phyloP scores from a whole-genome alignment of 2,888 invertebrate species.

The Callosobruchus maculatus region DNA sequence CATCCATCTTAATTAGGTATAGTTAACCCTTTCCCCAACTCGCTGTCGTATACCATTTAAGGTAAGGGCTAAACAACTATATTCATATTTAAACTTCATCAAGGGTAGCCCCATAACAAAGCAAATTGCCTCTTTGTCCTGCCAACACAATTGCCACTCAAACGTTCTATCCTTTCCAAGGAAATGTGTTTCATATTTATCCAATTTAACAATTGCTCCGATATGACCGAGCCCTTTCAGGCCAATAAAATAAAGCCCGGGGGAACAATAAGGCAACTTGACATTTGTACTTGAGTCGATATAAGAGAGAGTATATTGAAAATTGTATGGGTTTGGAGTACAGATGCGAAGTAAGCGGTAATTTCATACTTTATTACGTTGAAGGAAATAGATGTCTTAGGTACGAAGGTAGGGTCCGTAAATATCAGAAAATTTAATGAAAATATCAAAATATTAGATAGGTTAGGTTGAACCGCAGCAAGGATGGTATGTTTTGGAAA shows the following conservation, averaged over 20 bases:
- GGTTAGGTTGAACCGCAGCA: too few species aligned
- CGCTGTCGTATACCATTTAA: background rate
- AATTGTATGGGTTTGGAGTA: background rate
- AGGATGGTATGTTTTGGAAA: too few species aligned
- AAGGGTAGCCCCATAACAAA: background rate
- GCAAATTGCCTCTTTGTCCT: background rate
- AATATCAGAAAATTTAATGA: too few species aligned
- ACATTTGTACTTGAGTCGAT: background rate
- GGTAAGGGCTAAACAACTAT: background rate
- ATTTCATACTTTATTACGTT: background rate
- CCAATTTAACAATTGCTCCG: conserved; percentile 1
- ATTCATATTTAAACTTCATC: background rate
- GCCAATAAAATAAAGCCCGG: background rate
- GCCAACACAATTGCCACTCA: background rate
- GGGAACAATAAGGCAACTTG: background rate
- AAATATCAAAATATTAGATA: too few species aligned
- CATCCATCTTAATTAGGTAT: too few species aligned
- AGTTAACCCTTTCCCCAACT: background rate
- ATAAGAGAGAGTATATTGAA: background rate
- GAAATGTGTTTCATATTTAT: conserved; percentile 1
- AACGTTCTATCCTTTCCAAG: background rate
- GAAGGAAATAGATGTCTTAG: background rate
- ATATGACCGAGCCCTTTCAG: background rate
- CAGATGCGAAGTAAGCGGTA: background rate
- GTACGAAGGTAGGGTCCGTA: too few species aligned